Evolutionary conservation across 2,113 vertebrate species (phyloP), one percentile per base, ranked within the genome.

Genomic region (Ophthalmolycus amberensis): DNA sequence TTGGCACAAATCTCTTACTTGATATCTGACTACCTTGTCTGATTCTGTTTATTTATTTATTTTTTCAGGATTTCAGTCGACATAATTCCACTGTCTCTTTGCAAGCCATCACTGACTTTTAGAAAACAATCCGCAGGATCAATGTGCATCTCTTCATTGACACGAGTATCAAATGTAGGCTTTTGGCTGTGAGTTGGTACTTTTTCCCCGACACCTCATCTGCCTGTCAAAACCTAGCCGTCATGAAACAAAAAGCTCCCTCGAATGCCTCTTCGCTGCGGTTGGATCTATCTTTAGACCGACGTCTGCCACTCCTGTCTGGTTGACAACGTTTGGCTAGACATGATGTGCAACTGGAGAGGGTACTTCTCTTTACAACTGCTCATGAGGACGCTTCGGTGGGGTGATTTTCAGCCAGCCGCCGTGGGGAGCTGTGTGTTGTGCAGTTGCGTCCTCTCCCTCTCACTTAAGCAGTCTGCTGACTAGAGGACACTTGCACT

Each of bases 211-310:
- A 83, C 88, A 82, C 80, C 85, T 89, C 87, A 85, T 89, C 86
- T 84, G 77, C 80, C 76, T 89, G 89, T 92, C 92, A 93, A 88
- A 93, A 84, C 80, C 56, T 69, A 81, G 79, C 71, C 85, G 82
- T 87, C 85, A 64, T 75, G 86, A 91, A 91, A 91, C 91, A 91
- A 34, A 34, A 93, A 93, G 89, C 88, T 70, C 83, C 75, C 78
- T 67, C 9, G 67, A 87, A 91, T 80, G 86, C 87, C 80, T 83
- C 50, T 6, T 66, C 42, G 83, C 88, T 83, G 78, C 77, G 79
- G 50, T 90, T 86, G 80, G 80, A 90, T 94, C 91, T 93, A 93
- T 93, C 92, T 94, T 93, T 95, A 94, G 93, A 89, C 38, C n/a
- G 71, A 27, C 20, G 79, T 92, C 93, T 92, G 85, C 88, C 83